Evolutionary conservation across 2,888 invertebrate species (phyloP).

Genomic region (Gnatocerus cornutus): DNA sequence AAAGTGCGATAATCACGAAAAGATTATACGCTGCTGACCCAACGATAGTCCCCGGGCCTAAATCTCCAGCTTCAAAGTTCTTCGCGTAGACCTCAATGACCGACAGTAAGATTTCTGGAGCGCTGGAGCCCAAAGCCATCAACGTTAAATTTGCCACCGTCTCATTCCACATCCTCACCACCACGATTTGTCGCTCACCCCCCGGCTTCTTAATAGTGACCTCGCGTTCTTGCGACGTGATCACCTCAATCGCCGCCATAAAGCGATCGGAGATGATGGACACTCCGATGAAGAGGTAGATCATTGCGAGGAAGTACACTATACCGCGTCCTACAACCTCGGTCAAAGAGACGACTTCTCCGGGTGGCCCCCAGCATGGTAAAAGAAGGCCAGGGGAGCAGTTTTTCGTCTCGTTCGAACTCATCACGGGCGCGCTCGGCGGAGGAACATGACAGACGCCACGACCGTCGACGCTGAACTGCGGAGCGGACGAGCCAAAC

Average conservation of each 20-base stretch:
- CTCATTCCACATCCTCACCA: slow-evolving; percentile 98
- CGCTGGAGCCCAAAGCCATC: slow-evolving; percentile 99
- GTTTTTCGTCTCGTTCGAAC: slow-evolving; percentile 53
- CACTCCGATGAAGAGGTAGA: slow-evolving; percentile 98
- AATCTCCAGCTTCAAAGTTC: slow-evolving; percentile 95
- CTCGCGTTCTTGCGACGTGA: slow-evolving; percentile 97
- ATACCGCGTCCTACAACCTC: slow-evolving; percentile 90
- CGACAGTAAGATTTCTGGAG: slow-evolving; percentile 97
- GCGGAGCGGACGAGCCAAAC: slow-evolving; percentile 55
- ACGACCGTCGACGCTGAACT: slow-evolving; percentile 58
- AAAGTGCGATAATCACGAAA: slow-evolving; percentile 97
- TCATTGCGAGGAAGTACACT: slow-evolving; percentile 90
- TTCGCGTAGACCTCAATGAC: slow-evolving; percentile 98
- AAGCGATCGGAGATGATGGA: slow-evolving; percentile 99
- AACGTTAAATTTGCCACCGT: slow-evolving; percentile 98
- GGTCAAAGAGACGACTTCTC: slow-evolving; percentile 81
- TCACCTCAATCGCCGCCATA: slow-evolving; percentile 98
- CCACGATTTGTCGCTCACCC: slow-evolving; percentile 90
- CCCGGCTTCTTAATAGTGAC: slow-evolving; percentile 92
- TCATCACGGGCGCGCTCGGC: slow-evolving; percentile 41
- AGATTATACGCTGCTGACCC: slow-evolving; percentile 99
- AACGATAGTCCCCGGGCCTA: slow-evolving; percentile 98
- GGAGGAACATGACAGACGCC: slow-evolving; percentile 54
- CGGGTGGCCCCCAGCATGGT: slow-evolving; percentile 89
- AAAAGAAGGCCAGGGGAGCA: slow-evolving; percentile 92